Evolutionary conservation across 2,888 invertebrate genomes (phyloP).

Genomic region (Quadriops clusia): DNA sequence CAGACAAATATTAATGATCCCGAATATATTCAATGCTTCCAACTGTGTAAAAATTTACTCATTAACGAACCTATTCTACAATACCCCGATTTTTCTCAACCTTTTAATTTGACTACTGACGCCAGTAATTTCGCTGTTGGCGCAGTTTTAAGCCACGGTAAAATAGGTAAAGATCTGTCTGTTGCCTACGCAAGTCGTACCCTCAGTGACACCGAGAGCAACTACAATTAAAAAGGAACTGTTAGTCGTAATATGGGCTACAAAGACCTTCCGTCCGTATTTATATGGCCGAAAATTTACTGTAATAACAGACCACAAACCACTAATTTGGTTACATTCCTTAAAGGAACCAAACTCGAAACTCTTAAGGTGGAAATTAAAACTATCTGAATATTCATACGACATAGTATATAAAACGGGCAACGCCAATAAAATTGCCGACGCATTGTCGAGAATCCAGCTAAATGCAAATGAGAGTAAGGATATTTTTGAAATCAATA

Average conservation of each 20-base stretch:
- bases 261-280: slow-evolving; percentile 21
- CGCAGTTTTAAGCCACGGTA: slow-evolving; percentile 11
- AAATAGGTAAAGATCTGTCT: slow-evolving; percentile 10
- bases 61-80: slow-evolving; percentile 13
- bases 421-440: slow-evolving; percentile 21
- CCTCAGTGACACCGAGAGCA: slow-evolving; percentile 15
- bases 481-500: neutral
- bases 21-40: slow-evolving; percentile 4
- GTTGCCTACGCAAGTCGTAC: slow-evolving; percentile 11
- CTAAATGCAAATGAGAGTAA: slow-evolving; percentile 2
- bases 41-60: slow-evolving; percentile 4
- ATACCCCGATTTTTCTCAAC: slow-evolving; percentile 14
- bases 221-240: slow-evolving; percentile 23
- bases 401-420: slow-evolving; percentile 22
- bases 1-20: too few species aligned
- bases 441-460: slow-evolving; percentile 19
- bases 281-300: slow-evolving; percentile 25
- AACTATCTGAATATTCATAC: slow-evolving; percentile 24
- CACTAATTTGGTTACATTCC: slow-evolving; percentile 27
- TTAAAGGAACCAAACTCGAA: slow-evolving; percentile 29
- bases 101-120: slow-evolving; percentile 14
- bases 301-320: slow-evolving; percentile 32
- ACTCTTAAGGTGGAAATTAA: slow-evolving; percentile 30
- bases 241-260: slow-evolving; percentile 19
- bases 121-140: slow-evolving; percentile 13